These are phyloP conservation scores for Anoncus sp. DNA, from an alignment of 2,888 invertebrate genomes.

Conservation along the genomic window DNA sequence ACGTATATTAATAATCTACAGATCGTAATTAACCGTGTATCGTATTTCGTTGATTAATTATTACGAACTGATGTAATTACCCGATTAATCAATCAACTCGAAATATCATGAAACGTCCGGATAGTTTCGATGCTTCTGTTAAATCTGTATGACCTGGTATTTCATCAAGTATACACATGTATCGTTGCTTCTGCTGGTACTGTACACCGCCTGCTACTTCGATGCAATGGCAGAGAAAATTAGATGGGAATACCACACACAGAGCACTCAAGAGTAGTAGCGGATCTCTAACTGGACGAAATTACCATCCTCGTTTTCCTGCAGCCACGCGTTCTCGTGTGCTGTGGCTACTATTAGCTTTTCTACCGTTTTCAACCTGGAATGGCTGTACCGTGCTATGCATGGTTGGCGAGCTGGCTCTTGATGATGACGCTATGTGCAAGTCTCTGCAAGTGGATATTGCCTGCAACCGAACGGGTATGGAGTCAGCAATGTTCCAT, in stretches of 20 bases:
- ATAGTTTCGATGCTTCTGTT: not conserved
- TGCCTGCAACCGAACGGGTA: not conserved
- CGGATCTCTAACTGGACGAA: conserved; percentile 54
- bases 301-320: conserved; percentile 55
- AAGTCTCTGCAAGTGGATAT: not conserved
- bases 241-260: not conserved
- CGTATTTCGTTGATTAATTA: no score
- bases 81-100: not conserved
- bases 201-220: no score
- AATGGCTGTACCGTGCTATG: conserved; percentile 15
- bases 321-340: conserved; percentile 34
- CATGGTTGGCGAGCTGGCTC: conserved; percentile 9
- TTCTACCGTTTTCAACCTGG: not conserved
- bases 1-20: no score
- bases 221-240: not conserved
- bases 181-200: not conserved
- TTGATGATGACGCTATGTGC: conserved; percentile 8
- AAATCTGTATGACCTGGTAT: not conserved
- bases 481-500: conserved; percentile 20
- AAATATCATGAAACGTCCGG: not conserved
- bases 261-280: conserved; percentile 29
- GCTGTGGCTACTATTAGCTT: conserved; percentile 45
- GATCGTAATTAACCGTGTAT: no score
- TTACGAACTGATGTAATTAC: not conserved
- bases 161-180: conserved; percentile 8